Evolutionary conservation across 2,113 vertebrate genomes (phyloP), one percentile per base, ranked within the genome.

Genomic region (Stigmatopora argus): DNA sequence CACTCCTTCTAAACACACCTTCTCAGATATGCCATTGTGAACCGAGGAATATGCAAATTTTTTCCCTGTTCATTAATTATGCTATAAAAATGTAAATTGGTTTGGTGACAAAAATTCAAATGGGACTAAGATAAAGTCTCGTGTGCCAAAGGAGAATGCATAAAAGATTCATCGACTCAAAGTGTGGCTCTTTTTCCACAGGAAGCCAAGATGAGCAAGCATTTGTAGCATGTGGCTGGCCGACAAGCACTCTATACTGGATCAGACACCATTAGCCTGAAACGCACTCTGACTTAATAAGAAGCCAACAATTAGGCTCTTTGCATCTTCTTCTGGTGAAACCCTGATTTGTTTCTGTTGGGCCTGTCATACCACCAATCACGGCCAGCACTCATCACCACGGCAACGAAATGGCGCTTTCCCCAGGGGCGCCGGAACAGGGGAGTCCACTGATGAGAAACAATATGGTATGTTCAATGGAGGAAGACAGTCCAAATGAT

Each of bases 21-120:
- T 75, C 75, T 81, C 70, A 80, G 76, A 87, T 80, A 70, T 66
- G 69, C 74, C 41, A 58, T 71, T 63, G 78, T 56, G 76, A 78
- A 71, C 69, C 52, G 82, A 84, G 76, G 75, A 76, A 90, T 75
- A 90, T 89, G 87, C 84, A 90, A 91, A 90, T 91, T 10, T 80
- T 77, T 86, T 87, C 77, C 81, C 76, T 86, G 70, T 86, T 90
- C 86, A 91, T 91, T 91, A 91, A 90, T 90, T 91, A 92, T 91
- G 88, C 89, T 84, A 87, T 90, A 85, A 92, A 91, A 91, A 91
- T 91, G 89, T 89, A 90, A 90, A 91, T 91, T 86, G 80, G 81
- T 85, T 84, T 79, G 78, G 83, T 76, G 81, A 88, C 83, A 83
- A 88, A 91, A 90, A 92, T 90, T 87, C 88, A 88, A 90, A 91